These are phyloP conservation scores for Campopleginae sp. DNA, from an alignment of 2,888 invertebrate species.

Conservation along the genomic window DNA sequence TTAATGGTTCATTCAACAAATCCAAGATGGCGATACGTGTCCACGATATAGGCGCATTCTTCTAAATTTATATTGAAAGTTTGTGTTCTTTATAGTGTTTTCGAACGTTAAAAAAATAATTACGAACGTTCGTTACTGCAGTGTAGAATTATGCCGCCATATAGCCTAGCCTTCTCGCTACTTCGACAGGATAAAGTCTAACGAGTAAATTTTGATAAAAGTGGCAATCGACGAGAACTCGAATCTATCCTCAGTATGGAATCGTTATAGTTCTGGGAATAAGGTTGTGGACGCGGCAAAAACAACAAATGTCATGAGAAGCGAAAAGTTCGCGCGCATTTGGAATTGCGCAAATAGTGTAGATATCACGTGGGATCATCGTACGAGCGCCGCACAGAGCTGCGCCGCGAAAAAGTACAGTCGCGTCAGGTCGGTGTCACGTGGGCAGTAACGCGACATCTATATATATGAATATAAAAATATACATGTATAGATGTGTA, in stretches of 20 bases:
- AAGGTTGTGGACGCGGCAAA: too few relatives aligned
- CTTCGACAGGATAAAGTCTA: too few relatives aligned
- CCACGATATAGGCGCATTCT: neutral
- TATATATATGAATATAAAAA: neutral
- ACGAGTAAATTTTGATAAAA: too few relatives aligned
- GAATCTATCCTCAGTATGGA: too few relatives aligned
- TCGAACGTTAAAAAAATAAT: too few relatives aligned
- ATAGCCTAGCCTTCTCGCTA: too few relatives aligned
- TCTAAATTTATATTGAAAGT: too few relatives aligned
- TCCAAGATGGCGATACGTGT: neutral
- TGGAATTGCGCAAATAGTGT: conserved; percentile 47
- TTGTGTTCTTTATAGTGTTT: too few relatives aligned
- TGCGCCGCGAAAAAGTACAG: conserved; percentile 11
- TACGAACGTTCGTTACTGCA: too few relatives aligned
- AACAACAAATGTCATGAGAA: neutral
- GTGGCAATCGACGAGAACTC: too few relatives aligned
- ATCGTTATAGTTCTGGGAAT: too few relatives aligned
- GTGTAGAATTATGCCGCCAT: too few relatives aligned
- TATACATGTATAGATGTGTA: neutral
- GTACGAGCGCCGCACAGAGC: conserved; percentile 48
- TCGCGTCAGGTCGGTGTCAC: conserved; percentile 45
- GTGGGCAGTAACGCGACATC: conserved; percentile 12
- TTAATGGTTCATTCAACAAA: neutral
- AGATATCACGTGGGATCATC: conserved; percentile 49
- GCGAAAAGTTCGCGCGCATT: conserved; percentile 43